These are phyloP conservation scores for Cecidostiba fungosa DNA, from an alignment of 2,888 invertebrate genomes.

Conservation along the genomic window DNA sequence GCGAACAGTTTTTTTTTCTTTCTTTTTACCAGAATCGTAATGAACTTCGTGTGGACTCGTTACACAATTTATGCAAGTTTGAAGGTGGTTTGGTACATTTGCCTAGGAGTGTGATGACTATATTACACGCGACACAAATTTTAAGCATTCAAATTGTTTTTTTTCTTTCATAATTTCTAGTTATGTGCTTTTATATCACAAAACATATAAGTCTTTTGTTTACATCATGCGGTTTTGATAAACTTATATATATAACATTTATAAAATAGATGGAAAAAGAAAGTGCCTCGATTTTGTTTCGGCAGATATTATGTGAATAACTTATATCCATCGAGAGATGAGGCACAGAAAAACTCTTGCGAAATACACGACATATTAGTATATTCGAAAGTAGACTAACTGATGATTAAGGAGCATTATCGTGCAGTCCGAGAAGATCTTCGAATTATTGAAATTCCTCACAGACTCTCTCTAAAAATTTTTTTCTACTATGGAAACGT, in stretches of 20 bases:
- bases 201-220: too few relatives aligned
- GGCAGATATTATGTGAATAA: slow-evolving; percentile 21
- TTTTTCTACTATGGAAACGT: not conserved
- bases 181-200: too few relatives aligned
- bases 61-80: slow-evolving; percentile 31
- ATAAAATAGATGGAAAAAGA: slow-evolving; percentile 51
- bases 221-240: too few relatives aligned
- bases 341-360: slow-evolving; percentile 31
- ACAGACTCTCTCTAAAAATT: slow-evolving; percentile 3
- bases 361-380: slow-evolving; percentile 37
- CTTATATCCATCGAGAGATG: slow-evolving; percentile 49
- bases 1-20: slow-evolving; percentile 7
- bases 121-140: not conserved
- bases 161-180: too few relatives aligned
- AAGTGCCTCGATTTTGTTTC: slow-evolving; percentile 45
- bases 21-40: slow-evolving; percentile 28
- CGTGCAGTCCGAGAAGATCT: not conserved
- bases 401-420: slow-evolving; percentile 36
- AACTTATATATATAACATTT: not conserved
- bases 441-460: slow-evolving; percentile 43
- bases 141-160: too few relatives aligned
- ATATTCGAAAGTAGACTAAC: slow-evolving; percentile 54
- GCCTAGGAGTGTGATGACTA: not conserved
- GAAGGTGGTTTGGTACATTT: slow-evolving; percentile 20
- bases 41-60: slow-evolving; percentile 31